Evolutionary conservation across 2,888 invertebrate species (phyloP), one percentile per base, ranked within the genome.

Genomic region (Amblyjoppa fuscipennis): DNA sequence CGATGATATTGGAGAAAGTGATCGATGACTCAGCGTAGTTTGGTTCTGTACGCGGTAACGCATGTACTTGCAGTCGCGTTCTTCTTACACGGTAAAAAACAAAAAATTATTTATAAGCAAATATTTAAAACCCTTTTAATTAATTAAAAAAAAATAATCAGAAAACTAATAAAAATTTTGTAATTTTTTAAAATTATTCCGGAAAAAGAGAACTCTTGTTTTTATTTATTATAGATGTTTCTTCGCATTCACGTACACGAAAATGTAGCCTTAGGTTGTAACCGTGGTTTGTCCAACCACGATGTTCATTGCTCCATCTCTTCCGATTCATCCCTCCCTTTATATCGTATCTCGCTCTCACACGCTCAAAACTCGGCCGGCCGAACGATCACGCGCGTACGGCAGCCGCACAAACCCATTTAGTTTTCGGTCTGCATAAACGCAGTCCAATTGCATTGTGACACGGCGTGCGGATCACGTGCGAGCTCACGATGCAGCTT

Each of bases 1-100:
- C 41, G 61, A 71, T 76, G 69, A 78, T 79, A 75, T 70, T 82
- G 70, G 78, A 79, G 81, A 85, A 85, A 85, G 75, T 82, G 69
- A 81, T 79, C 81, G 31, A 85, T 82, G 74, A 85, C 70, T 77
- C 76, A 31, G 78, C 71, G 34, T 51, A 53, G 45, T 77, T 81
- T 69, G 59, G 66, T 28, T 28, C 5, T 69, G 38, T 59, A 25
- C 38, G 1, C 1, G 20, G 20, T n/a, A 34, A 0, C 59, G 28
- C 1, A 59, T 53, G 53, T 28, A 59, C 59, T 28, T 28, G 6
- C 28, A 34, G 16, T 34, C 34, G 34, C 16, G 34, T 64, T 34
- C 31, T 64, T 16, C 64, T 16, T 34, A 34, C 34, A 49, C 16
- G 11, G 45, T 16, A 49, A 4, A 49, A 49, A 13, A 16, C 3